These are phyloP conservation scores for Sebastes oblongus DNA, from an alignment of 2,797 vertebrate genomes.

Conservation along the genomic window DNA sequence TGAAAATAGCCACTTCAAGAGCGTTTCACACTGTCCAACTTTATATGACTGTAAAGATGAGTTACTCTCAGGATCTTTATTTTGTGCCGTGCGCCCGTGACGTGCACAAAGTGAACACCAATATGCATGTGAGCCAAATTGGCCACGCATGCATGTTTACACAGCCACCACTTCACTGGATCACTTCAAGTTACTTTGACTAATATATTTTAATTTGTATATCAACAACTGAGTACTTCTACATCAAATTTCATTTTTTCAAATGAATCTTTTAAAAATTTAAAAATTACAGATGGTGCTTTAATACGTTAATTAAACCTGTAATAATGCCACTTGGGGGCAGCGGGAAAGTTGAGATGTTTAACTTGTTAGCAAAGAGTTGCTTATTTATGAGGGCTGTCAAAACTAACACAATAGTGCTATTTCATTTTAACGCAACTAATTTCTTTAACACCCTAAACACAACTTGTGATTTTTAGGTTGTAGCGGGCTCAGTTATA, in stretches of 20 bases:
- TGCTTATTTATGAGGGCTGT: background rate
- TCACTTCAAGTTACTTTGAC: background rate
- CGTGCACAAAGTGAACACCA: background rate
- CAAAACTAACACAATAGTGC: rapidly evolving
- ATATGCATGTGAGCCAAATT: background rate
- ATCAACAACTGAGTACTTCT: background rate
- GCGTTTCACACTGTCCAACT: background rate
- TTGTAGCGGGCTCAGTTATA: too few relatives aligned
- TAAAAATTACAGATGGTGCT: background rate
- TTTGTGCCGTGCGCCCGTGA: background rate
- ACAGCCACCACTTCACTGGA: background rate
- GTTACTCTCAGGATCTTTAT: background rate
- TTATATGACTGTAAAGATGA: background rate
- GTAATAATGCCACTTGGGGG: background rate
- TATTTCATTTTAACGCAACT: too few relatives aligned
- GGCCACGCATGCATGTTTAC: background rate
- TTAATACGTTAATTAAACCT: background rate
- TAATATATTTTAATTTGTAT: background rate
- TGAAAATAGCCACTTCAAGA: background rate
- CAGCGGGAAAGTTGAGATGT: background rate
- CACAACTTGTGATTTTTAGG: too few relatives aligned
- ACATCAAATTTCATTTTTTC: background rate
- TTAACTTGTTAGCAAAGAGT: background rate
- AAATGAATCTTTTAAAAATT: background rate
- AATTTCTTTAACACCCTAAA: too few relatives aligned